Evolutionary conservation across 2,113 vertebrate genomes (phyloP).

Genomic region (Siniperca chuatsi): DNA sequence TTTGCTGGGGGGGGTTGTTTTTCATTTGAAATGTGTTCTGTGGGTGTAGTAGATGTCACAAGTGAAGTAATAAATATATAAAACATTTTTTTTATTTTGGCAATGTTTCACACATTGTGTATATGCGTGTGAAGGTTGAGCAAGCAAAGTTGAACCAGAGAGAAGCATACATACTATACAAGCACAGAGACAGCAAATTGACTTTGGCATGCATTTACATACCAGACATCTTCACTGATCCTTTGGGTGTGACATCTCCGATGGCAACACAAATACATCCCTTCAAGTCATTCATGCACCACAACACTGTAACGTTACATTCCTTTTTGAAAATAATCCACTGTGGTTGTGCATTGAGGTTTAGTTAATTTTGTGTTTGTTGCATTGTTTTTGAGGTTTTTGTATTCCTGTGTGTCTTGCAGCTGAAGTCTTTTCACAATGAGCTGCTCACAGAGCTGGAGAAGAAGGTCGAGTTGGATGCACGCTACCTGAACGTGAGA

Average conservation of each 20-base stretch:
- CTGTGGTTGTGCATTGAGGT: slow-evolving; percentile 3
- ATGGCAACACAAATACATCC: neutral
- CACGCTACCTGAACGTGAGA: slow-evolving; percentile 96
- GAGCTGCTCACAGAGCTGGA: slow-evolving; percentile 96
- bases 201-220: neutral
- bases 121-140: no score
- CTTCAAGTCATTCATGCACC: neutral
- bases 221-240: slow-evolving; percentile 13
- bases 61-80: neutral
- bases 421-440: slow-evolving; percentile 98
- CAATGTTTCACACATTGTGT: neutral
- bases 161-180: neutral
- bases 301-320: neutral
- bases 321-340: neutral
- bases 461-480: slow-evolving; percentile 98
- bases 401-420: slow-evolving; percentile 48
- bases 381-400: slow-evolving; percentile 18
- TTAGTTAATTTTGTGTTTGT: neutral
- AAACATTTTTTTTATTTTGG: neutral
- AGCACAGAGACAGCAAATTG: neutral
- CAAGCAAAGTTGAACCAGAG: no score
- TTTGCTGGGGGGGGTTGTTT: neutral
- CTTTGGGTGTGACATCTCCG: slow-evolving; percentile 21
- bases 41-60: no score
- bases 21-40: no score